Evolutionary conservation across 2,113 vertebrate genomes (phyloP).

Genomic region (Crotalus tigris): DNA sequence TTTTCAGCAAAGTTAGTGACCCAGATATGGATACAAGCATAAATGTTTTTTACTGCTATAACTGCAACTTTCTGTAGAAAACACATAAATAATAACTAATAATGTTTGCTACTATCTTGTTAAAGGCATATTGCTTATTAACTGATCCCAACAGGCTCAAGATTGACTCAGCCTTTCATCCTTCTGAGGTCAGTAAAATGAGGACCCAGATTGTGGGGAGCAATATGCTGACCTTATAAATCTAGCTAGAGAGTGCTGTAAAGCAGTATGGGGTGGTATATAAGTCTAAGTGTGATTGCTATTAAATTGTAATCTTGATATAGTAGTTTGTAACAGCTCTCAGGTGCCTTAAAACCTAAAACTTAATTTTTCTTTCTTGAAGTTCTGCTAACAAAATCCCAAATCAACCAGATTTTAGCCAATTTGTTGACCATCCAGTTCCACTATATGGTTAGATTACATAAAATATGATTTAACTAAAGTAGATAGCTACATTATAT

Average conservation of each 20-base stretch:
- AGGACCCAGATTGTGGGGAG: background rate
- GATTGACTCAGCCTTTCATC: background rate
- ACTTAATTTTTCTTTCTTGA: background rate
- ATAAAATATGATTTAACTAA: background rate
- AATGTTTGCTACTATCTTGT: background rate
- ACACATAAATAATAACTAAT: accelerated
- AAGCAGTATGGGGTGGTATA: background rate
- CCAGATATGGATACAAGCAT: background rate
- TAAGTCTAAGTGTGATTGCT: background rate
- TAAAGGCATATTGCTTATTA: background rate
- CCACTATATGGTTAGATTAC: background rate
- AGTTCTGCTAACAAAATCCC: background rate
- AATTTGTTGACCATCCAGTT: background rate
- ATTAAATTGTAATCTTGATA: background rate
- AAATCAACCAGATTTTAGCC: background rate
- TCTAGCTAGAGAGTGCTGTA: background rate
- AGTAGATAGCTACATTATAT: too few species aligned
- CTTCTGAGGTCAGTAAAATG: background rate
- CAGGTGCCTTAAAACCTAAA: background rate
- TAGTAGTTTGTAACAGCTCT: background rate
- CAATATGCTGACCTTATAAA: background rate
- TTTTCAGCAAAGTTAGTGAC: background rate
- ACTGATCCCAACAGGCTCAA: background rate
- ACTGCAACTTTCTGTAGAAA: background rate
- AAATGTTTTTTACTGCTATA: background rate